Conservation (phyloP, 2,797 vertebrate species). For the Anguilla megastoma region DNA sequence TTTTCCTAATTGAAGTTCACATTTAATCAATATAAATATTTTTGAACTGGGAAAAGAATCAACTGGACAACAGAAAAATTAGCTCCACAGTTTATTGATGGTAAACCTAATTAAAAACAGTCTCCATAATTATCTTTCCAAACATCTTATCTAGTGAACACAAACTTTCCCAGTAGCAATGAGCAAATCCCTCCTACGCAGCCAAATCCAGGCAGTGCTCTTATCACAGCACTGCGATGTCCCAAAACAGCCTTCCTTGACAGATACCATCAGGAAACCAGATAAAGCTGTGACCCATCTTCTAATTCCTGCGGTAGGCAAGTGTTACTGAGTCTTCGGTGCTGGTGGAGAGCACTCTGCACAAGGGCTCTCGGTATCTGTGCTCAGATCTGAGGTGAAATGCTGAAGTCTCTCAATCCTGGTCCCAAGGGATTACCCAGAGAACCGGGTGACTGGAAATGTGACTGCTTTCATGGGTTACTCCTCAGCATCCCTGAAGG, state of each 20-base stretch:
- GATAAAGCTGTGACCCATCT: neutral
- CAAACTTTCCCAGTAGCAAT: slow-evolving; percentile 51
- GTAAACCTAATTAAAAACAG: slow-evolving; percentile 48
- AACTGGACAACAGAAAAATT: slow-evolving; percentile 2
- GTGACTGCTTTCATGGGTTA: neutral
- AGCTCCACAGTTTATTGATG: slow-evolving; percentile 20
- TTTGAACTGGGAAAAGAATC: neutral
- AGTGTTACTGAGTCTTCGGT: neutral
- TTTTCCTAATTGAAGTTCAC: neutral
- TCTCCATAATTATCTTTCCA: slow-evolving; percentile 48
- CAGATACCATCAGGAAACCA: slow-evolving; percentile 23
- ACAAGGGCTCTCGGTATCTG: neutral
- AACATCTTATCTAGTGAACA: slow-evolving; percentile 61
- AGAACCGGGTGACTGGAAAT: neutral
- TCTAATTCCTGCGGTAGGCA: neutral
- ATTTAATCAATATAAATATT: slow-evolving; percentile 6
- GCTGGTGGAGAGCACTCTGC: neutral
- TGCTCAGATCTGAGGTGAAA: neutral
- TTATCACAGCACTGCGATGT: slow-evolving; percentile 33
- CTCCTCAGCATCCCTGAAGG: neutral
- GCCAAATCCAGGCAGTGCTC: slow-evolving; percentile 33
- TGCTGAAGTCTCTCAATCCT: neutral
- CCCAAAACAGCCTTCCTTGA: slow-evolving; percentile 37
- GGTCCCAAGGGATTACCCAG: neutral
- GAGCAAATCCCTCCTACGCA: slow-evolving; percentile 43